Percentiles rank a stretch among this genome's conserved stretches.
Conservation (phyloP, 2,888 invertebrate species). For the Pasiphila rectangulata region DNA sequence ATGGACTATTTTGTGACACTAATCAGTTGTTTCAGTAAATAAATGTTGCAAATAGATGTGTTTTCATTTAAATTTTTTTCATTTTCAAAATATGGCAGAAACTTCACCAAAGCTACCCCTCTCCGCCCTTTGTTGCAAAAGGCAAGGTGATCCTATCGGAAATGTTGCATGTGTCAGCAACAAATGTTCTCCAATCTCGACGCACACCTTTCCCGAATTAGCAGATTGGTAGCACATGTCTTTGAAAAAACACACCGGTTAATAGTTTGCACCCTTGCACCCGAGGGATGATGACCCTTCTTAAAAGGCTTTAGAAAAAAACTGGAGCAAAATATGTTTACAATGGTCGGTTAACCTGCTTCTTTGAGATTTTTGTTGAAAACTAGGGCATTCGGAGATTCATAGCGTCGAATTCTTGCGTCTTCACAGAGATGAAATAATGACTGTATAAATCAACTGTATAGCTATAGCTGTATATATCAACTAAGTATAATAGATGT, state of each 20-base stretch:
- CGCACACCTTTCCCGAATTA: constrained; percentile 70
- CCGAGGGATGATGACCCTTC: constrained; percentile 4
- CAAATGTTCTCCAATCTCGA: constrained; percentile 34
- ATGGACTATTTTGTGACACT: too few species aligned
- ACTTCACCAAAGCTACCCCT: neutral
- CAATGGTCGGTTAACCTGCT: too few species aligned
- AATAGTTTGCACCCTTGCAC: constrained; percentile 47
- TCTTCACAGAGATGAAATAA: too few species aligned
- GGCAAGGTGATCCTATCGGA: constrained; percentile 23
- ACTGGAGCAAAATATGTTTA: neutral
- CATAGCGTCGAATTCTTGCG: too few species aligned
- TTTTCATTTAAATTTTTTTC: too few species aligned
- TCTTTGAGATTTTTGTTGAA: too few species aligned
- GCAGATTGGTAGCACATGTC: constrained; percentile 70
- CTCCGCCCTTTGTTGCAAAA: constrained; percentile 3
- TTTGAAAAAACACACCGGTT: constrained; percentile 74
- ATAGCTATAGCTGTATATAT: too few species aligned
- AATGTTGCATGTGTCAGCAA: constrained; percentile 30
- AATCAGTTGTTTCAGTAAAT: too few species aligned
- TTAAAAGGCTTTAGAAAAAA: neutral
- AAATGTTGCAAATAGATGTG: too few species aligned
- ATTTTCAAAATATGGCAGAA: neutral
- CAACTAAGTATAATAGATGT: too few species aligned
- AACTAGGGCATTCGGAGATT: neutral
- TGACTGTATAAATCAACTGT: too few species aligned